These are phyloP conservation scores for Psilopsiagon aurifrons DNA, from an alignment of 2,113 vertebrate genomes.

Conservation along the genomic window DNA sequence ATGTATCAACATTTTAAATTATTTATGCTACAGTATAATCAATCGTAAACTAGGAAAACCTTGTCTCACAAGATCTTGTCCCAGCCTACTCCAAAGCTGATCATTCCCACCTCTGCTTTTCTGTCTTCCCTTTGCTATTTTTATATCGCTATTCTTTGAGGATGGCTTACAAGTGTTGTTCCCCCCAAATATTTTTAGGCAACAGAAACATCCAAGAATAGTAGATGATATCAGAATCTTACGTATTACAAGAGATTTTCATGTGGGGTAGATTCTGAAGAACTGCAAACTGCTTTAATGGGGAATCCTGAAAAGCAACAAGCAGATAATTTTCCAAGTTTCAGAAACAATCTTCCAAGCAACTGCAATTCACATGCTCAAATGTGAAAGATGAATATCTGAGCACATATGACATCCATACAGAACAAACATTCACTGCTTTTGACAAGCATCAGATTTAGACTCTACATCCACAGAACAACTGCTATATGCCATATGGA, in stretches of 20 bases:
- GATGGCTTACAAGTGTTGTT: fast-evolving
- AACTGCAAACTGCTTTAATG: neutral
- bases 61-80: neutral
- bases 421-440: neutral
- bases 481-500: fast-evolving
- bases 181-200: neutral
- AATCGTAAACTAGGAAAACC: neutral
- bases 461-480: neutral
- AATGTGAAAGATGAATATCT: fast-evolving
- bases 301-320: neutral
- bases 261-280: neutral
- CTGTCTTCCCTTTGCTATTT: neutral
- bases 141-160: neutral
- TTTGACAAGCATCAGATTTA: neutral
- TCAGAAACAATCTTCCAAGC: neutral
- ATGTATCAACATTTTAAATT: neutral
- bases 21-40: neutral
- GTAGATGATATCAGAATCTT: too few species aligned
- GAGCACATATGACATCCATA: neutral
- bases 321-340: neutral
- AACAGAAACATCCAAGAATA: neutral
- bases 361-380: neutral
- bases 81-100: neutral
- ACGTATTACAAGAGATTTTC: fast-evolving
- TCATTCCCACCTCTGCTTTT: neutral